A percentile compares a stretch with the other conserved stretches of the same genome.
phyloP scores from a whole-genome alignment of 2,888 invertebrate genomes.

The Eilema sororculum region DNA sequence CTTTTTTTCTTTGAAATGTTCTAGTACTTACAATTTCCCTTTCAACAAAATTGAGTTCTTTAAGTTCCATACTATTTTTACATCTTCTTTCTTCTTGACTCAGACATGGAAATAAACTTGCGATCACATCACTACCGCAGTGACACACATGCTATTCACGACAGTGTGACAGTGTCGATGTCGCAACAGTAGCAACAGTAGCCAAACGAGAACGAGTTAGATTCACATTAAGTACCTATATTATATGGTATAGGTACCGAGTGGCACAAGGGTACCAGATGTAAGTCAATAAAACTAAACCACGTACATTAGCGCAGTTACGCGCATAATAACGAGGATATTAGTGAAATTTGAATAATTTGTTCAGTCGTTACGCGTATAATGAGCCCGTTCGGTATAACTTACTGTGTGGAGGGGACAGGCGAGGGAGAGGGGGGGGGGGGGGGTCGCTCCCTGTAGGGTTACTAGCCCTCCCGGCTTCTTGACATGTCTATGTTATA shows the following conservation, averaged over 20 bases:
- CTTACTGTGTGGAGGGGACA: background rate
- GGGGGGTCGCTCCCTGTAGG: background rate
- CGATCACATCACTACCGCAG: background rate
- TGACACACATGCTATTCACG: background rate
- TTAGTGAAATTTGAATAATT: slow-evolving; percentile 55
- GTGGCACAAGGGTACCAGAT: slow-evolving; percentile 25
- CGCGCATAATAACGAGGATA: slow-evolving; percentile 40
- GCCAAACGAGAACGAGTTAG: too few relatives aligned
- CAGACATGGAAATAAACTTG: too few relatives aligned
- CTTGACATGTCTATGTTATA: background rate
- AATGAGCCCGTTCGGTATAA: slow-evolving; percentile 30
- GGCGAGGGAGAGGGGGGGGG: background rate
- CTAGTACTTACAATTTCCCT: too few relatives aligned
- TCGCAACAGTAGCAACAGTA: background rate
- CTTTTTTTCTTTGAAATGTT: too few relatives aligned
- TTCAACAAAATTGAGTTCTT: too few relatives aligned
- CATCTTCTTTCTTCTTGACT: too few relatives aligned
- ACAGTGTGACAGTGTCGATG: slow-evolving; percentile 3
- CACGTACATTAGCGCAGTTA: slow-evolving; percentile 34
- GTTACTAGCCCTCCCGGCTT: background rate
- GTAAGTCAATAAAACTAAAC: slow-evolving; percentile 34
- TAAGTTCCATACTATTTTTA: too few relatives aligned
- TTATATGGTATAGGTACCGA: background rate
- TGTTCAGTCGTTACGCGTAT: slow-evolving; percentile 45
- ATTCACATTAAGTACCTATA: too few relatives aligned